Conservation (phyloP, 1,140 invertebrate species). For the Microplitis mediator region DNA sequence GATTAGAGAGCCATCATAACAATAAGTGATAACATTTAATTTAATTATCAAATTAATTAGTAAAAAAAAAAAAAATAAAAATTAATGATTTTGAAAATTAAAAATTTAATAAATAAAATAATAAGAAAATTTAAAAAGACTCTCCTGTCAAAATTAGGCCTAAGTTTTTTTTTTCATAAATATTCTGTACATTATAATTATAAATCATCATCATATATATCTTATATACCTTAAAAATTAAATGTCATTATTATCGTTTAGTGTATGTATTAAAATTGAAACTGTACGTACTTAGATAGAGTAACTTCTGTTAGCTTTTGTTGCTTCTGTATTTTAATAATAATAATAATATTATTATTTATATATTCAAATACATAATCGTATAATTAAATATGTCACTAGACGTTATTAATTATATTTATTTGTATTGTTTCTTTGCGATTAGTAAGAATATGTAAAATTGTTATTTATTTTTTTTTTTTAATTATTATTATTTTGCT, state of each 20-base stretch:
- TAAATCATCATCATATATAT: slow-evolving; percentile 55
- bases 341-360: slow-evolving; percentile 38
- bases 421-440: slow-evolving; percentile 45
- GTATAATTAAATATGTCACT: slow-evolving; percentile 59
- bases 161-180: slow-evolving; percentile 39
- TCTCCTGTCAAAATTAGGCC: slow-evolving; percentile 55
- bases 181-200: slow-evolving; percentile 64
- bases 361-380: slow-evolving; percentile 57
- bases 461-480: slow-evolving; percentile 49
- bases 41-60: background rate
- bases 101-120: too few relatives aligned
- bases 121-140: slow-evolving; percentile 7
- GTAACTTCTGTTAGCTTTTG: slow-evolving; percentile 49
- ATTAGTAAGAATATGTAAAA: slow-evolving; percentile 65
- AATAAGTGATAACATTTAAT: background rate
- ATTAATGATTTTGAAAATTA: background rate
- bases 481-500: slow-evolving; percentile 37
- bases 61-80: slow-evolving; percentile 15
- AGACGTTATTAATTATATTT: slow-evolving; percentile 43
- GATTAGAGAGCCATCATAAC: slow-evolving; percentile 37
- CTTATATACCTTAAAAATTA: slow-evolving; percentile 59
- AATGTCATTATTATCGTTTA: slow-evolving; percentile 59
- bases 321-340: slow-evolving; percentile 46
- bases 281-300: slow-evolving; percentile 62
- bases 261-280: slow-evolving; percentile 62